A percentile compares a stretch with the other conserved stretches of the same genome.
Evolutionary conservation across 2,797 vertebrate genomes (phyloP).

Genomic region (Paratrypauchen microcephalus): DNA sequence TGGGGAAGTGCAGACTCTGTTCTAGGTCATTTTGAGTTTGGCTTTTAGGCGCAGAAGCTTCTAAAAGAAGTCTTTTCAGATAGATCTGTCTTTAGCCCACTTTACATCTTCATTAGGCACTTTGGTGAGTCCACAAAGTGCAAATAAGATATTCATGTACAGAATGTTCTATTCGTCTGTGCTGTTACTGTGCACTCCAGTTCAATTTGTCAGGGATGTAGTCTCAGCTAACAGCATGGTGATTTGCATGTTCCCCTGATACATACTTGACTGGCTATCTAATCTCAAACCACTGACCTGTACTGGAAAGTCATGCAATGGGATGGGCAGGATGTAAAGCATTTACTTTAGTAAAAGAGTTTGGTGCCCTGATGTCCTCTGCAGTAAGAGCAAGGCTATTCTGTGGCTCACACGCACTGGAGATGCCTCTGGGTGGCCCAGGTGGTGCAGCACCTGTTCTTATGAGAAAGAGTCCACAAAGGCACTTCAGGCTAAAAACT

Average conservation of each 20-base stretch:
- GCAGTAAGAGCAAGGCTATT: conserved; percentile 53
- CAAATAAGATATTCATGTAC: conserved; percentile 66
- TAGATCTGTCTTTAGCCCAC: conserved; percentile 60
- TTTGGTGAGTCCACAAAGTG: conserved; percentile 56
- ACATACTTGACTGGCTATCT: conserved; percentile 67
- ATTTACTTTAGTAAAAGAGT: conserved; percentile 50
- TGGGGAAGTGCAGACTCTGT: conserved; percentile 58
- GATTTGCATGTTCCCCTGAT: conserved; percentile 78
- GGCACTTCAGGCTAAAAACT: conserved; percentile 63
- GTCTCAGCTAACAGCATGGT: conserved; percentile 67
- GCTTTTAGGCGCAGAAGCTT: conserved; percentile 48
- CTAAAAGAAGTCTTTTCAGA: conserved; percentile 41
- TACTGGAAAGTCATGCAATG: conserved; percentile 68
- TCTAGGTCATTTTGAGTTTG: conserved; percentile 47
- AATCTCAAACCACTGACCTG: conserved; percentile 68
- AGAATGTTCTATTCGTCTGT: conserved; percentile 71
- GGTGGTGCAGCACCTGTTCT: conserved; percentile 78
- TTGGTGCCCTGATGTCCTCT: conserved; percentile 40
- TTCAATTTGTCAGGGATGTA: conserved; percentile 69
- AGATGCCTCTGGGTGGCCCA: conserved; percentile 72
- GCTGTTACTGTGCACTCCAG: conserved; percentile 69
- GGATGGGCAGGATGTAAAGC: conserved; percentile 50
- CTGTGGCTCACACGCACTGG: conserved; percentile 51
- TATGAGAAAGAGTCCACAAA: conserved; percentile 48
- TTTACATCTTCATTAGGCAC: conserved; percentile 65